Conservation (phyloP, 2,888 invertebrate species). For the Prionchulus punctatus region DNA sequence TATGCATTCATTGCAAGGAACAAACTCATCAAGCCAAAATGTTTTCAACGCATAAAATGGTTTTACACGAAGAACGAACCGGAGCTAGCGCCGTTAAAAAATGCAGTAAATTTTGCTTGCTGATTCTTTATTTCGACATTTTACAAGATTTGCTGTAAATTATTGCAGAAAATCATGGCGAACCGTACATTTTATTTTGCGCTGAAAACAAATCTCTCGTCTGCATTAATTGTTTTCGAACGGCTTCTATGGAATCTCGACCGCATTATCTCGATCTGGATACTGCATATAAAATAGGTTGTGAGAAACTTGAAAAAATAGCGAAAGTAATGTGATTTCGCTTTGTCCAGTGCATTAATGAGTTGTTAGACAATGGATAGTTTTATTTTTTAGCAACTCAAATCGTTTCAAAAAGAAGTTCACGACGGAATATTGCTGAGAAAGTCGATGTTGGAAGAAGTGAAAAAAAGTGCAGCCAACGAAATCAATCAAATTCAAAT, state of each 20-base stretch:
- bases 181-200: slow-evolving; percentile 58
- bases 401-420: slow-evolving; percentile 49
- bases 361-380: too few species aligned
- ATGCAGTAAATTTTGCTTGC: slow-evolving; percentile 45
- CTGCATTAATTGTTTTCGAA: slow-evolving; percentile 9
- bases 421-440: slow-evolving; percentile 50
- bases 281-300: slow-evolving; percentile 53
- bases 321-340: slow-evolving; percentile 36
- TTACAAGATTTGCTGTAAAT: background rate
- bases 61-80: slow-evolving; percentile 52
- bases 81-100: slow-evolving; percentile 35
- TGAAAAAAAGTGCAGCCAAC: slow-evolving; percentile 47
- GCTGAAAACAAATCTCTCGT: slow-evolving; percentile 50
- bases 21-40: slow-evolving; percentile 59
- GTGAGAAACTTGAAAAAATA: slow-evolving; percentile 52
- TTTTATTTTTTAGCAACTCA: slow-evolving; percentile 36
- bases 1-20: slow-evolving; percentile 52
- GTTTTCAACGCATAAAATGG: slow-evolving; percentile 55
- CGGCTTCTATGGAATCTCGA: slow-evolving; percentile 32
- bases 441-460: slow-evolving; percentile 50
- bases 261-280: slow-evolving; percentile 56
- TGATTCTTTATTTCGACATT: background rate
- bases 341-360: background rate
- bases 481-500: slow-evolving; percentile 50
- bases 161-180: slow-evolving; percentile 42